Evolutionary conservation across 1,140 invertebrate species (phyloP), one percentile per base, ranked within the genome.

Genomic region (Dreissena rostriformis): DNA sequence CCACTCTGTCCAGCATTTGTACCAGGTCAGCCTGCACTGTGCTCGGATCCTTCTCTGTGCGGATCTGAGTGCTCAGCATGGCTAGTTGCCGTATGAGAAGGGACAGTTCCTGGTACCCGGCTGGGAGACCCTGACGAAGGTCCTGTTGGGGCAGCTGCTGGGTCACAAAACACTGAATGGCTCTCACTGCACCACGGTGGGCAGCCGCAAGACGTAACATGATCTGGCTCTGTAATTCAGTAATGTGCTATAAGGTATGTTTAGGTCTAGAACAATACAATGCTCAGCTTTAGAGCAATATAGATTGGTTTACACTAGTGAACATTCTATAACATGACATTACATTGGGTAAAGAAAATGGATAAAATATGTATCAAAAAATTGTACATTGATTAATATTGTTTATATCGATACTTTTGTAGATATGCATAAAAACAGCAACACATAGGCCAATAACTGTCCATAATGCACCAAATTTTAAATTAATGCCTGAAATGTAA

Each of bases 91-190:
- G 78, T 24, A 91, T 86, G 24, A 92, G 72, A 0, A 87, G 78
- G 12, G 89, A 78, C 52, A 92, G 74, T 53, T 92, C 90, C 61
- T 89, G 86, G 83, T 89, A 91, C 49, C 80, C 82, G n/a, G 86
- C 68, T 10, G 91, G 91, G 10, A 91, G 87, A 26, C 91, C 90
- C 39, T 68, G 52, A n/a, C 80, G 80, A 29, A 91, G 81, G 67
- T 91, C 88, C 52, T 90, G 88, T 52, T 89, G 82, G 17, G 90
- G 90, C 1, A 92, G 80, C 49, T 91, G 86, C 61, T 86, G 88
- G 17, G 81, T 84, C 6, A 92, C 88, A 79, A 92, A 92, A 15
- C 86, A 74, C 81, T 92, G 91, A 15, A 92, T 85, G 0, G 89
- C 81, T 65, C 89, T 82, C n/a, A 90, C 87, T 7, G 89, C 89